A percentile compares a stretch with the other conserved stretches of the same genome.
These are phyloP conservation scores for Dissostichus mawsoni DNA, from an alignment of 2,113 vertebrate species.

Conservation along the genomic window DNA sequence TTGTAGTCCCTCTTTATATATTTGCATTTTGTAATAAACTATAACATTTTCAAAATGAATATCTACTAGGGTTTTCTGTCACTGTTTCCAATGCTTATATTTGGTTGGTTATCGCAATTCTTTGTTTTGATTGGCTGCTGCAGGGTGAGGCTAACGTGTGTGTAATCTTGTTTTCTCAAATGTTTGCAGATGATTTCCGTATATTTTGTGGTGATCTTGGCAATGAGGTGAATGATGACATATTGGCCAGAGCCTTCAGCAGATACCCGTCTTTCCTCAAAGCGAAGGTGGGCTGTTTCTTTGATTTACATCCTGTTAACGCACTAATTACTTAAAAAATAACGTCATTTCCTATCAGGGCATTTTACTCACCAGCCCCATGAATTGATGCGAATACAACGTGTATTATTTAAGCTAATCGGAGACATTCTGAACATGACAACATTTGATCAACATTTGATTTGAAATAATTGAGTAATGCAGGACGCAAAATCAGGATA, in stretches of 20 bases:
- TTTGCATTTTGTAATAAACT: too few species aligned
- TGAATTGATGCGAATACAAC: background rate
- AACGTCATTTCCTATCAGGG: too few species aligned
- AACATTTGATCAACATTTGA: too few species aligned
- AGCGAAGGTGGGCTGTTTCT: constrained; percentile 82
- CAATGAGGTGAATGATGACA: constrained; percentile 95
- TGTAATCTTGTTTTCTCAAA: background rate
- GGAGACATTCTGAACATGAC: too few species aligned
- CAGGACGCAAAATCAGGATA: too few species aligned
- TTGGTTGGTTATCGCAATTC: background rate
- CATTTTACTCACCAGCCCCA: background rate
- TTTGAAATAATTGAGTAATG: too few species aligned
- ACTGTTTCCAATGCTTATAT: background rate
- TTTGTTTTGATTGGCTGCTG: background rate
- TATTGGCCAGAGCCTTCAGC: constrained; percentile 91
- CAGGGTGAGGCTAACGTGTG: background rate
- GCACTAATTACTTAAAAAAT: too few species aligned
- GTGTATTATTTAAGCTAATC: too few species aligned
- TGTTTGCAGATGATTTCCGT: constrained; percentile 89
- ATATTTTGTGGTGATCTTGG: constrained; percentile 96
- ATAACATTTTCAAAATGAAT: too few species aligned
- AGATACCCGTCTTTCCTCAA: constrained; percentile 94
- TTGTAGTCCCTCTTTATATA: too few species aligned
- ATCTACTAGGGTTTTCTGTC: too few species aligned
- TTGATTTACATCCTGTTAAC: background rate